Conservation (phyloP, 2,113 vertebrate genomes). For the Saiga tatarica region DNA sequence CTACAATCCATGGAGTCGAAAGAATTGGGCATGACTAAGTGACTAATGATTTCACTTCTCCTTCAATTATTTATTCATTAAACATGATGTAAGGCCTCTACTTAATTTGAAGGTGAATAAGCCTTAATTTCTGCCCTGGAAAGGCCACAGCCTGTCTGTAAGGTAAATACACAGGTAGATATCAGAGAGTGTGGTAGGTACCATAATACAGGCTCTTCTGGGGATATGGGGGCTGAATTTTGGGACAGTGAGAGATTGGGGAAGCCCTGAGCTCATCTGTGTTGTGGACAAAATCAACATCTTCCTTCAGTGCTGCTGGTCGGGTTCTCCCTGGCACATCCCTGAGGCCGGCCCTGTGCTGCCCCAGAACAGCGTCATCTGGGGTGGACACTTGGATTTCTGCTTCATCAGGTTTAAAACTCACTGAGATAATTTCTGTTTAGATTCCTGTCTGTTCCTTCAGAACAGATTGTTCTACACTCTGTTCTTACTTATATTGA, state of each 20-base stretch:
- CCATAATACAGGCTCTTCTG: neutral
- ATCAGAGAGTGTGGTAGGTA: neutral
- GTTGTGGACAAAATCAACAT: accelerated
- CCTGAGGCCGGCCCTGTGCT: accelerated
- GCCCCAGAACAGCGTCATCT: accelerated
- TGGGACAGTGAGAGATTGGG: neutral
- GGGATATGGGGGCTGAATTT: neutral
- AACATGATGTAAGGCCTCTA: too few relatives aligned
- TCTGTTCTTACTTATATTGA: neutral
- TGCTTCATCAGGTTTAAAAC: neutral
- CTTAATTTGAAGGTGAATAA: neutral
- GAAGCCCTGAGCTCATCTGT: neutral
- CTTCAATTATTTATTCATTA: too few relatives aligned
- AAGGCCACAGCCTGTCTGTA: too few relatives aligned
- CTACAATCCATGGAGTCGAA: too few relatives aligned
- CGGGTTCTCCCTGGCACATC: neutral
- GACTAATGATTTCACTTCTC: too few relatives aligned
- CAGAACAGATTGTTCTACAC: neutral
- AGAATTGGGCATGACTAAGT: too few relatives aligned
- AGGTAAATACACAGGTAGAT: too few relatives aligned
- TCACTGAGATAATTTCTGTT: neutral
- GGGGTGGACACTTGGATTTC: neutral
- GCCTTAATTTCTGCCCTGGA: neutral
- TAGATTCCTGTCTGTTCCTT: neutral
- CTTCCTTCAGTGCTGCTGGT: accelerated